Evolutionary conservation across 2,113 vertebrate genomes (phyloP), one percentile per base, ranked within the genome.

Genomic region (Motacilla tschutschensis): DNA sequence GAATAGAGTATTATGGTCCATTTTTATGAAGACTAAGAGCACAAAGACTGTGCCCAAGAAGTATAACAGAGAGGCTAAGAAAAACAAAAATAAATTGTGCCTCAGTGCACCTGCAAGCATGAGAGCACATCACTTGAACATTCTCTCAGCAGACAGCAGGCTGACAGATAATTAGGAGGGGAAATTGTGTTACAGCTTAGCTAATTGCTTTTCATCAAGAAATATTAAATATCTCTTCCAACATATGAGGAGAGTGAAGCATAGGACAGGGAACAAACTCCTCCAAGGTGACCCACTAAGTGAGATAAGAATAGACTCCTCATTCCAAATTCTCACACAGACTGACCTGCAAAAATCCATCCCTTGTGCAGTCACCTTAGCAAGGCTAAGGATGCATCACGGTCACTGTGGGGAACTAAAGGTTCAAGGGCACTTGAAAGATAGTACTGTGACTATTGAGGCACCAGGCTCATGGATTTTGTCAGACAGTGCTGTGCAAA

Each of bases 121-220:
- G 43, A 84, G 16, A 84, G n/a, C 33, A 57, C 44, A 71, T 5
- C 71, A 54, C 53, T 41, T 2, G 1, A 83, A 62, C 21, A 63
- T 36, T 38, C 22, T 60, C 50, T 90, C 72, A 85, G 53, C 41
- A 93, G 65, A 77, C 29, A 67, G 40, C 47, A 63, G 22, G 31
- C 44, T 85, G 67, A 77, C 57, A 79, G 87, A 83, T 87, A 93
- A 90, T 83, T 79, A 83, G 31, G 69, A 82, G 36, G 25, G 31
- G 25, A 67, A 83, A 79, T 63, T 83, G 36, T 71, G 43, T 87
- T 89, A 77, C 0, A 3, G 76, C 75, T 82, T 92, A 76, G 35
- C 82, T 93, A 94, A 90, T 87, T 85, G n/a, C 48, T 90, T 89
- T 87, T 92, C 60, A 85, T 93, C 64, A 81, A 63, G 64, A 92